Base-by-base conservation (phyloP, 1,140 invertebrate species). In the Megathymus violae region DNA sequence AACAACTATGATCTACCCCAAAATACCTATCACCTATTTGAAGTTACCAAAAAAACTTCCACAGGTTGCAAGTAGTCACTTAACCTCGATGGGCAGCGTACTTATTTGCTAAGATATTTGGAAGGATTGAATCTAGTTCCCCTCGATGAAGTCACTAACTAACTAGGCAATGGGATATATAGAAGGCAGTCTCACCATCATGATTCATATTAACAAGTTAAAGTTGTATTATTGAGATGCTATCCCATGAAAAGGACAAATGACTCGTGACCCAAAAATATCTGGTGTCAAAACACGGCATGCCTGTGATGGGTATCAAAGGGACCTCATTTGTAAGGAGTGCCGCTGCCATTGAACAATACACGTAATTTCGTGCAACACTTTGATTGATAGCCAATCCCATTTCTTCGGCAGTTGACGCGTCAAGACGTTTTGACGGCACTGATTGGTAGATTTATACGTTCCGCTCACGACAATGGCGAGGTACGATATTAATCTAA, bases 381-480 rank as follows among this genome's bases (percentile, higher is more conserved):
- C 36, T 50, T 75, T 90, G 88, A 90, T 90, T 83, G 87, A 90
- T 90, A 75, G 77, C 69, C 81, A 69, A 81, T 78, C 75, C 76
- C 77, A 83, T 77, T 80, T 77, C 74, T 74, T 66, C 59, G 40
- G 31, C 69, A 67, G 81, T 75, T 86, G 80, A 84, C 85, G 79
- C 69, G 74, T 78, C 75, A 78, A 76, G 73, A 74, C 74, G 71
- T 72, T 78, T 75, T 79, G 78, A 82, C 74, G 73, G 62, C 56
- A 64, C 62, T 64, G 68, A 80, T 80, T 77, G 71, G 67, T 71
- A 76, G 76, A 85, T 81, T 80, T 81, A 84, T 81, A 70, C 34
- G 47, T 72, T 68, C 64, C 54, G 67, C 56, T 67, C 66, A 72
- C 47, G 51, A 71, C 68, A 71, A 74, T 69, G 67, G 43, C 58